A percentile compares a stretch with the other conserved stretches of the same genome.
These are phyloP conservation scores for Serinus canaria DNA, from an alignment of 2,113 vertebrate species.

Conservation along the genomic window DNA sequence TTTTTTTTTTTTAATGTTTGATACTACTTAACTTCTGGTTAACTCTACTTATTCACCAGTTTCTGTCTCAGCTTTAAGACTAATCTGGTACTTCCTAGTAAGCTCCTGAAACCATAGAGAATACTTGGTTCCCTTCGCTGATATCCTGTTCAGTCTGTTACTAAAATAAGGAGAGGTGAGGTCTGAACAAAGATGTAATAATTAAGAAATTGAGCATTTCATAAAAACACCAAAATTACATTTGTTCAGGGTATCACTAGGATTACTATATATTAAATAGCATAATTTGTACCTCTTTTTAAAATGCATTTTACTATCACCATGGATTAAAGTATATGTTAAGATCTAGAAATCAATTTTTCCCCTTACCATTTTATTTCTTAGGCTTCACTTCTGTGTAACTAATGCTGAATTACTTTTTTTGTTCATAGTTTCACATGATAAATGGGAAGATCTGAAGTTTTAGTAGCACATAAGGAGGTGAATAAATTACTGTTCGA, in stretches of 20 bases:
- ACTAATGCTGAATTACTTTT: not conserved
- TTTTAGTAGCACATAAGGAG: conserved; percentile 12
- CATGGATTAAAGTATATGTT: conserved; percentile 6
- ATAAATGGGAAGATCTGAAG: conserved; percentile 34
- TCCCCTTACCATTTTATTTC: not conserved
- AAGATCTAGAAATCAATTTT: not conserved
- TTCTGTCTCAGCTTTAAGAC: not conserved
- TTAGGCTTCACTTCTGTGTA: not conserved
- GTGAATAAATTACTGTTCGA: conserved; percentile 55
- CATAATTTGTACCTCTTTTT: not conserved
- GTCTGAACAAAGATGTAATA: not conserved
- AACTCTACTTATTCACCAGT: not conserved
- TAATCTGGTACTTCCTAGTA: not conserved
- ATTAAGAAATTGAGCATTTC: not conserved
- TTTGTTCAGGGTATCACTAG: conserved; percentile 8
- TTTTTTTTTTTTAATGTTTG: not conserved
- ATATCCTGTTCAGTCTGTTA: not conserved
- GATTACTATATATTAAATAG: conserved; percentile 18
- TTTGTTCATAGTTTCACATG: not conserved
- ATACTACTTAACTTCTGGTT: not conserved
- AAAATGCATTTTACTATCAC: not conserved
- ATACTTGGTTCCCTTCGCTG: not conserved
- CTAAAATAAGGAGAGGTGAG: not conserved
- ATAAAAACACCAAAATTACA: not conserved
- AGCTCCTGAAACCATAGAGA: not conserved